phyloP scores from a whole-genome alignment of 53 echinoderm and acorn worm species.

The Hippasteria phrygiana region DNA sequence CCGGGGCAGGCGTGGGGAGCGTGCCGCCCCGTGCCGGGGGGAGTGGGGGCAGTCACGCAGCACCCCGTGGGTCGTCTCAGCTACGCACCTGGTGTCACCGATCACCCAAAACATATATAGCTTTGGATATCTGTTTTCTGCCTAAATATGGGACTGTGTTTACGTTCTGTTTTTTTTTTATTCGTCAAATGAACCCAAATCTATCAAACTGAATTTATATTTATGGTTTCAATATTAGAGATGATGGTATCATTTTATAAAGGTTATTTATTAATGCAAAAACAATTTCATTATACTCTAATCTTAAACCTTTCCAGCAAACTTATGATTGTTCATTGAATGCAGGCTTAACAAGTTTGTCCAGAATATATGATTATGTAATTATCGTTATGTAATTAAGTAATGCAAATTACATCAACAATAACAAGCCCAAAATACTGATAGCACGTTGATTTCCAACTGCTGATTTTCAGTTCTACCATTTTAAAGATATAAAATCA shows the following conservation, averaged over 20 bases:
- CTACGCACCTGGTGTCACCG: constrained; percentile 38
- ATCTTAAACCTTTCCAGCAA: background rate
- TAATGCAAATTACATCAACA: no score
- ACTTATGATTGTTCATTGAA: background rate
- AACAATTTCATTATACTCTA: background rate
- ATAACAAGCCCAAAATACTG: no score
- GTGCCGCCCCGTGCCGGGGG: constrained; percentile 24
- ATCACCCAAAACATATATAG: background rate
- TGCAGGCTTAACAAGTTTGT: no score
- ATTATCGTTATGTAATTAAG: no score
- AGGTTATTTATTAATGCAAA: background rate
- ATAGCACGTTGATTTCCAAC: no score
- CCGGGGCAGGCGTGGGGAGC: background rate
- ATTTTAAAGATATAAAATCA: no score
- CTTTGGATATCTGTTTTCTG: constrained; percentile 25
- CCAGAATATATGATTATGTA: no score
- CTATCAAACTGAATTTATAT: background rate
- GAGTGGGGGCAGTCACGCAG: constrained; percentile 7
- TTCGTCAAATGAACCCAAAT: background rate
- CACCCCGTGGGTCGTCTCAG: constrained; percentile 19
- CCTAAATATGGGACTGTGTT: constrained; percentile 36
- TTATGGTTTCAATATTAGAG: background rate
- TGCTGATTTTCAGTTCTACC: no score
- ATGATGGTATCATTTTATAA: background rate
- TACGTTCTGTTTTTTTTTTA: background rate